Conservation (phyloP, 2,888 invertebrate genomes). For the Rutpela maculata region DNA sequence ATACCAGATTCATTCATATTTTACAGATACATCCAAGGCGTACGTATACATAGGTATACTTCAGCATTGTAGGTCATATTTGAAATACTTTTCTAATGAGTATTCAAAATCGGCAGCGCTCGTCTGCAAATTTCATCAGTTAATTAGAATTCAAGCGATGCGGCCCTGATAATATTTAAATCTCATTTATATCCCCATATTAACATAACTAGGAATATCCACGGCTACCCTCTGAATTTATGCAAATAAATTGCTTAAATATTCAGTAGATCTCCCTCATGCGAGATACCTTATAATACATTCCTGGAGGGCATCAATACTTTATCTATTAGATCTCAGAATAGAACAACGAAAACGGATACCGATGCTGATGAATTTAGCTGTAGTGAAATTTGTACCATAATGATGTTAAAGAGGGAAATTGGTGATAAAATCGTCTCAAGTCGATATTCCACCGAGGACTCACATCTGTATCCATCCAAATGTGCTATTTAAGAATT, state of each 20-base stretch:
- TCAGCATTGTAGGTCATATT: too few relatives aligned
- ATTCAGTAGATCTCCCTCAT: slow-evolving; percentile 47
- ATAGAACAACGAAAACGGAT: background rate
- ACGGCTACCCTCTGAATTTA: slow-evolving; percentile 48
- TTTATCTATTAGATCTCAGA: slow-evolving; percentile 13
- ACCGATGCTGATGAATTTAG: too few relatives aligned
- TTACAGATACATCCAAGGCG: too few relatives aligned
- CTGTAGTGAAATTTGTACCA: too few relatives aligned
- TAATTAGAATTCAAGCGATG: background rate
- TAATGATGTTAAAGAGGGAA: too few relatives aligned
- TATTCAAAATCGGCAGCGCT: background rate
- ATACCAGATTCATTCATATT: too few relatives aligned
- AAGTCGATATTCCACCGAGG: too few relatives aligned
- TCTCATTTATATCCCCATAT: slow-evolving; percentile 25
- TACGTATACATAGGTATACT: too few relatives aligned
- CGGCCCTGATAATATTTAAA: slow-evolving; percentile 23
- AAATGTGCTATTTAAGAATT: too few relatives aligned
- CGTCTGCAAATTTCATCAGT: background rate
- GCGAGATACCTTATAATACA: slow-evolving; percentile 19
- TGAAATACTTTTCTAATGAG: too few relatives aligned
- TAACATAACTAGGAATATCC: slow-evolving; percentile 46
- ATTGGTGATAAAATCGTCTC: too few relatives aligned
- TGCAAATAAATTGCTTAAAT: slow-evolving; percentile 50
- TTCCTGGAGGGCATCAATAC: slow-evolving; percentile 23
- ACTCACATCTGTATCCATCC: too few relatives aligned